phyloP scores from a whole-genome alignment of 2,888 invertebrate species.

The Hydriomena furcata region DNA sequence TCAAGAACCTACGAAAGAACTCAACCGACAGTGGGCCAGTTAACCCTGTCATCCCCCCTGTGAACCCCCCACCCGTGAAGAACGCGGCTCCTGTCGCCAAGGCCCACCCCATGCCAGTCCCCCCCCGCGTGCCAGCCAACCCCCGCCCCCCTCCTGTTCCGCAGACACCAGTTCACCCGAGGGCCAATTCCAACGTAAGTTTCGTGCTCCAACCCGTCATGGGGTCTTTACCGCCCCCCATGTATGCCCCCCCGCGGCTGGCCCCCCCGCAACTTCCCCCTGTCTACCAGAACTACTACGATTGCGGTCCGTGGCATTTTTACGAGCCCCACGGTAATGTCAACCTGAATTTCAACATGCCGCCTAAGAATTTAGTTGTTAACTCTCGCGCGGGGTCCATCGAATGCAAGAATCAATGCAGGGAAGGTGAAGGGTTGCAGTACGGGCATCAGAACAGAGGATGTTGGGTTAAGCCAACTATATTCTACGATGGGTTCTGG shows the following conservation, averaged over 20 bases:
- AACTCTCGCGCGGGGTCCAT: conserved; percentile 54
- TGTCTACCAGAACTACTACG: conserved; percentile 67
- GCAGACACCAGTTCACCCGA: conserved; percentile 38
- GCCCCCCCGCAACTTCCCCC: conserved; percentile 49
- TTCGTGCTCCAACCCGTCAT: conserved; percentile 70
- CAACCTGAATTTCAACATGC: conserved; percentile 71
- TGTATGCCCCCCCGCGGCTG: conserved; percentile 54
- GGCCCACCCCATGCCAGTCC: conserved; percentile 50
- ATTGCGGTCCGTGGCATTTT: conserved; percentile 74
- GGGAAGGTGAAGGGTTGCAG: conserved; percentile 53
- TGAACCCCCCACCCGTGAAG: conserved; percentile 37
- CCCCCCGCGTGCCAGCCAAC: conserved; percentile 17
- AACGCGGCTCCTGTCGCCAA: conserved; percentile 46
- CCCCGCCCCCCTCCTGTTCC: conserved; percentile 40
- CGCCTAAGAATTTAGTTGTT: conserved; percentile 70
- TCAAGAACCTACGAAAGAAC: conserved; percentile 26
- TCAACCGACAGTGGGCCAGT: conserved; percentile 38
- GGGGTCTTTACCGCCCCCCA: conserved; percentile 55
- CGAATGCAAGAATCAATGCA: conserved; percentile 58
- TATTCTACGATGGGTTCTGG: conserved; percentile 81
- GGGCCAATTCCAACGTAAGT: conserved; percentile 74
- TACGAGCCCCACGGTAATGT: conserved; percentile 73
- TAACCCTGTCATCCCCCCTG: conserved; percentile 31
- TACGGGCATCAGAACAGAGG: conserved; percentile 60
- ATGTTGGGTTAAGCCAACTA: conserved; percentile 79